phyloP scores from a whole-genome alignment of 2,888 invertebrate genomes.

The Oxyscelio sp. region DNA sequence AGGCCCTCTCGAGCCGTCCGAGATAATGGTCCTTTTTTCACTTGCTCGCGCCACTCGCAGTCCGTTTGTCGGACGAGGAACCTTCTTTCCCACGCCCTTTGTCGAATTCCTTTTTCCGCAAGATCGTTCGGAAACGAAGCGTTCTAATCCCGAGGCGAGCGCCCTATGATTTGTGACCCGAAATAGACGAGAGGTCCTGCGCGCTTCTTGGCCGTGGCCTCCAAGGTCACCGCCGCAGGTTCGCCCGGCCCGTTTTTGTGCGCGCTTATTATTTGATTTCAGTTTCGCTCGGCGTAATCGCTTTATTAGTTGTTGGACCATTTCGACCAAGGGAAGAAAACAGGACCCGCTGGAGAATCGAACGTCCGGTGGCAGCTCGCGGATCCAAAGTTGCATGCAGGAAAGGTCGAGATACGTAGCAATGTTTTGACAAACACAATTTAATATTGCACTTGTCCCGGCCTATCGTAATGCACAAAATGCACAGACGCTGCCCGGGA shows the following conservation, averaged over 20 bases:
- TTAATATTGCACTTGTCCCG: too few species aligned
- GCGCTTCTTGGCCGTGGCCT: conserved; percentile 29
- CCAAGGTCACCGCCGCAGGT: conserved; percentile 41
- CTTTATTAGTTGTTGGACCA: background rate
- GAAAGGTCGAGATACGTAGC: too few species aligned
- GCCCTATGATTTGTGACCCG: conserved; percentile 79
- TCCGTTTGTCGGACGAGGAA: too few species aligned
- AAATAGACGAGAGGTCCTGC: conserved; percentile 59
- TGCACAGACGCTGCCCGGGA: too few species aligned
- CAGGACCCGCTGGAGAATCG: too few species aligned
- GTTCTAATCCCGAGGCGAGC: conserved; percentile 57
- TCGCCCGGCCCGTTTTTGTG: conserved; percentile 32
- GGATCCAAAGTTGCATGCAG: too few species aligned
- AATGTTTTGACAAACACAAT: too few species aligned
- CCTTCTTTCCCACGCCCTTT: conserved; percentile 45
- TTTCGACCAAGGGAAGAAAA: too few species aligned
- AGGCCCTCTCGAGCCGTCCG: conserved; percentile 2
- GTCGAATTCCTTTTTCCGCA: conserved; percentile 38
- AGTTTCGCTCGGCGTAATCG: background rate
- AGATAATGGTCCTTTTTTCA: conserved; percentile 63
- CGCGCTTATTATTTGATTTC: background rate
- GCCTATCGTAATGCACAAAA: too few species aligned
- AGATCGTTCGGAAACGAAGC: conserved; percentile 24
- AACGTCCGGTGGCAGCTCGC: too few species aligned
- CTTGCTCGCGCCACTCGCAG: too few species aligned